Base-by-base conservation (phyloP, 2,113 vertebrate species). In the Myxocyprinus asiaticus region DNA sequence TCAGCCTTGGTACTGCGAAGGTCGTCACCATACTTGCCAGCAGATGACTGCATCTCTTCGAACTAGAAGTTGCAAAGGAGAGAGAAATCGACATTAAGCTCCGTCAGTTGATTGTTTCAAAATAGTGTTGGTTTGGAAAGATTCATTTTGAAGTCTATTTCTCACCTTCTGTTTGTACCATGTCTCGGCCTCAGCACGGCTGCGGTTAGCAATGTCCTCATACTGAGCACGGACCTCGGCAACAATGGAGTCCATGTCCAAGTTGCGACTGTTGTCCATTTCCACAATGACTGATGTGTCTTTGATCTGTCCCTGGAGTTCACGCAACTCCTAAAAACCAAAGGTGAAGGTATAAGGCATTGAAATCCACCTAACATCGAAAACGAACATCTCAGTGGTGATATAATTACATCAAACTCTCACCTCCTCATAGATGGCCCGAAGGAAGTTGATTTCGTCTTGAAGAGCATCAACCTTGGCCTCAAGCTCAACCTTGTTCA, bases 401-500 rank as follows among this genome's bases (percentile, higher is more conserved):
- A 61, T 7, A 58, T 45, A 43, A 8, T 63, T 0, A 0, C 9
- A 61, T 53, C 0, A 64, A 11, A 8, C 10, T 15, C 86, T 82
- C 91, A 98, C 97, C 88, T 92, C 94, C 4, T 97, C 95, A 0
- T 92, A 96, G 87, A 98, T 86, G 4, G 90, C 87, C 83, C 95
- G 94, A 78, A 96, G 94, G 92, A 97, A 98, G 80, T 93, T 94
- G 79, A 98, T 95, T 53, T 97, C 96, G 56, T 97, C 95, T 0
- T 93, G 94, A 87, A 98, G 89, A 15, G 92, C 80, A 0, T 98
- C 95, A 81, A 95, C 93, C 82, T 91, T 96, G 85, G 95, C 94
- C 86, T 98, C 96, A 80, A 98, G 91, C 77, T 98, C 96, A 55
- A 95, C 85, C 83, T 98, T 98, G 83, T 87, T 95, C 94, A 96